A percentile compares a stretch with the other conserved stretches of the same genome.
phyloP scores from a whole-genome alignment of 2,888 invertebrate species.

The Lagria hirta region DNA sequence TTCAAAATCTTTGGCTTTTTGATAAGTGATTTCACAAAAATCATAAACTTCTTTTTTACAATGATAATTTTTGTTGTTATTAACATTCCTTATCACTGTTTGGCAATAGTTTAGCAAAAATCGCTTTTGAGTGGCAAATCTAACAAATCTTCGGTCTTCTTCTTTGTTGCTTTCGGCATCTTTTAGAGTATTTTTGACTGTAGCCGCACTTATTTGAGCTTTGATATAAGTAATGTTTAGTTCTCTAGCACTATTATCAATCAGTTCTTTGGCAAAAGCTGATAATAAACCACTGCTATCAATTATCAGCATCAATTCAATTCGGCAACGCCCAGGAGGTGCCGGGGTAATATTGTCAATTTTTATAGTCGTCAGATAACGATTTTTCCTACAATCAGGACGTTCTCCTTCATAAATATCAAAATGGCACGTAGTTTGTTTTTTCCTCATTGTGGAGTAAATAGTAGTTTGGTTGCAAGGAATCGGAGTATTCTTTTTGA shows the following conservation, averaged over 20 bases:
- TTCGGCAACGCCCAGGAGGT: constrained; percentile 20
- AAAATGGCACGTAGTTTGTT: constrained; percentile 24
- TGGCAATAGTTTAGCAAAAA: constrained; percentile 19
- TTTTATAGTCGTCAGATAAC: constrained; percentile 21
- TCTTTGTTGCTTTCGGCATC: constrained; percentile 24
- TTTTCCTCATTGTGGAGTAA: constrained; percentile 23
- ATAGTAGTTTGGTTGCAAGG: constrained; percentile 17
- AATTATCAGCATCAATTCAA: constrained; percentile 18
- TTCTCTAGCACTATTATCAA: constrained; percentile 24
- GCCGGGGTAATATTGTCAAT: constrained; percentile 26
- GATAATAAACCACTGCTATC: constrained; percentile 34
- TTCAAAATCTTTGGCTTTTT: too few relatives aligned
- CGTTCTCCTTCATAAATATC: constrained; percentile 34
- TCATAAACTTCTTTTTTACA: too few relatives aligned
- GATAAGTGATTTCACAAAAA: too few relatives aligned
- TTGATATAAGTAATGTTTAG: constrained; percentile 27
- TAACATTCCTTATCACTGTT: too few relatives aligned
- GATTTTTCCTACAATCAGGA: constrained; percentile 22
- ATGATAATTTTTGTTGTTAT: too few relatives aligned
- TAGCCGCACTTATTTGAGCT: constrained; percentile 23
- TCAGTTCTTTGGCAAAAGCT: constrained; percentile 28
- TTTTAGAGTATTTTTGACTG: constrained; percentile 23
- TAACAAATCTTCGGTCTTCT: constrained; percentile 22
- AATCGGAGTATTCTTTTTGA: constrained; percentile 33
- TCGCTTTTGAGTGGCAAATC: constrained; percentile 30